Percentiles rank a stretch among this genome's conserved stretches.
Conservation (phyloP, 2,113 vertebrate genomes). For the Ammodytes marinus region DNA sequence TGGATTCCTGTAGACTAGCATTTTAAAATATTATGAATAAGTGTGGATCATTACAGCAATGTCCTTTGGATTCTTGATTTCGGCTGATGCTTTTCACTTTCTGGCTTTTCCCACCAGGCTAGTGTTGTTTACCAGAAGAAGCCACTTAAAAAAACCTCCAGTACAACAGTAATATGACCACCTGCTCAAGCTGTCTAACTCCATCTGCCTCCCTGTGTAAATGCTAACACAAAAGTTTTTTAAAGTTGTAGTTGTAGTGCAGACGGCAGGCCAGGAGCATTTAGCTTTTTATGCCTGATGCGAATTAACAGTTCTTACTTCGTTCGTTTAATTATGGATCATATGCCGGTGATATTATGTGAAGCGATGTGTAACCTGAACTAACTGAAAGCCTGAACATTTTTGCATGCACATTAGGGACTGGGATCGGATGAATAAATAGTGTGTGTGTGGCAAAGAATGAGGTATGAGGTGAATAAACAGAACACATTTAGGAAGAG, state of each 20-base stretch:
- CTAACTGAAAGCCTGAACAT: constrained; percentile 25
- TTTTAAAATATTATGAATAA: constrained; percentile 12
- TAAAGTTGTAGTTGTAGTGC: not conserved
- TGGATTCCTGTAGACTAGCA: constrained; percentile 4
- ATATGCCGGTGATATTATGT: constrained; percentile 19
- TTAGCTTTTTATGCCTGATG: constrained; percentile 3
- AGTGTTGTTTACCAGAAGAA: constrained; percentile 35
- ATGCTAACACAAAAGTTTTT: constrained; percentile 25
- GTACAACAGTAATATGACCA: constrained; percentile 33
- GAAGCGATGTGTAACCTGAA: not conserved
- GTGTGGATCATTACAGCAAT: constrained; percentile 15
- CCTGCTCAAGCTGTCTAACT: constrained; percentile 49
- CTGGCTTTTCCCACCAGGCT: constrained; percentile 28
- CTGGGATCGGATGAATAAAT: constrained; percentile 45
- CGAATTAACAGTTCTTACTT: constrained; percentile 40
- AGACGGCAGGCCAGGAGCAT: not conserved
- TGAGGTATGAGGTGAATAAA: constrained; percentile 49
- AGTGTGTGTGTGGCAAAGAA: constrained; percentile 32
- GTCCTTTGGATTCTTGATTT: not conserved
- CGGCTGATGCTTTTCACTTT: not conserved
- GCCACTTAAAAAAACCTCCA: constrained; percentile 41
- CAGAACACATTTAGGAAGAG: constrained; percentile 33
- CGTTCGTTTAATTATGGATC: constrained; percentile 45
- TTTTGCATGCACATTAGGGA: constrained; percentile 1
- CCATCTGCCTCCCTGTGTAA: constrained; percentile 42